Evolutionary conservation across 1,140 invertebrate genomes (phyloP), one percentile per base, ranked within the genome.

Genomic region (Papilio aristodemus): DNA sequence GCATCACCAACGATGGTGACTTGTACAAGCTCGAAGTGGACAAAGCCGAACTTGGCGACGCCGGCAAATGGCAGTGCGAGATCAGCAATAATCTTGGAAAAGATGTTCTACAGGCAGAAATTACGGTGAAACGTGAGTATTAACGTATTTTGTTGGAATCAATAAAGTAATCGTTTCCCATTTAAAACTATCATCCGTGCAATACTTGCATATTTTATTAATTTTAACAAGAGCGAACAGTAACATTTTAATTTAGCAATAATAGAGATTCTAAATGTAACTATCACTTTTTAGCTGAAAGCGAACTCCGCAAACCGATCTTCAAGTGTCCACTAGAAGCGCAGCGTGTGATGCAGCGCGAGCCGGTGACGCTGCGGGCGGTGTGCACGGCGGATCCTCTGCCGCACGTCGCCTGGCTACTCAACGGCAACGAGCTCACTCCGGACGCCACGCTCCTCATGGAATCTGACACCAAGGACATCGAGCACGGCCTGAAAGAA

Each of bases 301-400:
- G 93, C 50, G 95, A 97, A 32, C 93, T 96, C 27, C 93, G 96
- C 41, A 94, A 94, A 73, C 97, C 97, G 0, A 95, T 95, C 77
- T 93, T 98, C 77, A 93, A 93, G 36, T 92, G 93, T 37, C 94
- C 94, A 0, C 86, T 98, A 6, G 90, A 93, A 71, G 95, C 95
- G 67, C 92, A 93, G 76, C 94, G 94, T 63, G 94, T 94, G 39
- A 93, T 93, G 74, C 95, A 96, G 77, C 94, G 95, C 60, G 93
- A 95, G 64, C 92, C 94, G 1, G 95, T 95, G 1, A 93, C 93
- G n/a, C 94, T 98, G 71, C 93, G 93, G 36, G 95, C 95, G 14
- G 93, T 96, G 22, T 94, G 98, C 66, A 95, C 95, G 46, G 97
- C 95, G 17, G 96, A 98, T 91, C 97, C 96, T 0, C 85, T 94